Conservation (phyloP, 2,113 vertebrate species). For the Rynchops niger region DNA sequence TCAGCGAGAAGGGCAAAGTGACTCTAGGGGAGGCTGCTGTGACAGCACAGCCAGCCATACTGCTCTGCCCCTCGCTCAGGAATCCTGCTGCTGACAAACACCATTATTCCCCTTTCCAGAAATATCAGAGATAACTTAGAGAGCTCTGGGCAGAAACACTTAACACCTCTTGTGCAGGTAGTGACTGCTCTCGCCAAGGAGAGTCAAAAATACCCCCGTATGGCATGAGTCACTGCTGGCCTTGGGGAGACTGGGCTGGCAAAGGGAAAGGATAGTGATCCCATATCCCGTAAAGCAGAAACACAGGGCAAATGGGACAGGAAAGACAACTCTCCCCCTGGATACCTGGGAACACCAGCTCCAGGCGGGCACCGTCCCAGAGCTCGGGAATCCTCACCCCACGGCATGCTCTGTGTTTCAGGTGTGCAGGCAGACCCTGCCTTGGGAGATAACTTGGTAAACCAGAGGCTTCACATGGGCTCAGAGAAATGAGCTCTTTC, state of each 20-base stretch:
- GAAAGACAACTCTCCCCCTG: background rate
- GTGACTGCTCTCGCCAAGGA: background rate
- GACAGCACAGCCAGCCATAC: background rate
- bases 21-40: accelerated
- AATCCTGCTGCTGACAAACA: background rate
- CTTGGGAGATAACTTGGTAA: background rate
- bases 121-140: accelerated
- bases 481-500: background rate
- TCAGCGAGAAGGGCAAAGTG: background rate
- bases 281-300: accelerated
- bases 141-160: background rate
- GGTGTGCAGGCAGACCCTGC: background rate
- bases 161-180: background rate
- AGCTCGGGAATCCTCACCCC: accelerated
- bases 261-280: background rate
- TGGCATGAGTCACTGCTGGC: accelerated
- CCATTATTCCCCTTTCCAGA: background rate
- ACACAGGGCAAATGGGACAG: accelerated
- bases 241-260: background rate
- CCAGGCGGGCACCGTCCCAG: accelerated
- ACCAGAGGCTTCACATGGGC: accelerated
- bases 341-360: background rate
- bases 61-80: background rate
- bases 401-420: accelerated
- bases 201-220: accelerated